A percentile compares a stretch with the other conserved stretches of the same genome.
Evolutionary conservation across 2,797 vertebrate genomes (phyloP).

Genomic region (Microtus obscurus): DNA sequence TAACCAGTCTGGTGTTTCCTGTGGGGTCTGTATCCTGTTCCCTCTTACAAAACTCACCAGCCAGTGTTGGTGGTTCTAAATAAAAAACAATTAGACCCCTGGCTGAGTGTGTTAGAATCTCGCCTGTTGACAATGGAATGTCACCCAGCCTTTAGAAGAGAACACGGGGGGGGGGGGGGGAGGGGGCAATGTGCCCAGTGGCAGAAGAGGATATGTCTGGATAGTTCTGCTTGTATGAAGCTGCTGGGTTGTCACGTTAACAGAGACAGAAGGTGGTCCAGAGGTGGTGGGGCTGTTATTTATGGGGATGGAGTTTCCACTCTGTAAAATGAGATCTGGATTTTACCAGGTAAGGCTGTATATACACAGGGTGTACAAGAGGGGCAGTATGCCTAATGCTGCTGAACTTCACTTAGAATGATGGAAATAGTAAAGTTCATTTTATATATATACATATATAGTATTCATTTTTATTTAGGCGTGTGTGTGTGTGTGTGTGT

Average conservation of each 20-base stretch:
- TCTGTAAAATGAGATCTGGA: background rate
- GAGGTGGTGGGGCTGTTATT: background rate
- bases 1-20: background rate
- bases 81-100: too few relatives aligned
- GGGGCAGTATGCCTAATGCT: fast-evolving
- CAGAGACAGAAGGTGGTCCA: background rate
- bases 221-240: fast-evolving
- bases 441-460: too few relatives aligned
- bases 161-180: too few relatives aligned
- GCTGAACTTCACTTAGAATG: too few relatives aligned
- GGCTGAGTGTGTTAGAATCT: background rate
- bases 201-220: fast-evolving
- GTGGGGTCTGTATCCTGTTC: too few relatives aligned
- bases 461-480: background rate
- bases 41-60: background rate
- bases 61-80: background rate
- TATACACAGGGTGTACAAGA: fast-evolving
- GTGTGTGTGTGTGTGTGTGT: background rate
- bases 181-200: background rate
- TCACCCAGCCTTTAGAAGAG: background rate
- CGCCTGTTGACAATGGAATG: background rate
- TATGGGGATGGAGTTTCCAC: background rate
- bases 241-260: background rate
- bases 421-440: too few relatives aligned
- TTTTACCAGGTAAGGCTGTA: background rate